Percentiles rank a stretch among this genome's conserved stretches.
These are phyloP conservation scores for Megaceryle maxima DNA, from an alignment of 2,113 vertebrate genomes.

Conservation along the genomic window DNA sequence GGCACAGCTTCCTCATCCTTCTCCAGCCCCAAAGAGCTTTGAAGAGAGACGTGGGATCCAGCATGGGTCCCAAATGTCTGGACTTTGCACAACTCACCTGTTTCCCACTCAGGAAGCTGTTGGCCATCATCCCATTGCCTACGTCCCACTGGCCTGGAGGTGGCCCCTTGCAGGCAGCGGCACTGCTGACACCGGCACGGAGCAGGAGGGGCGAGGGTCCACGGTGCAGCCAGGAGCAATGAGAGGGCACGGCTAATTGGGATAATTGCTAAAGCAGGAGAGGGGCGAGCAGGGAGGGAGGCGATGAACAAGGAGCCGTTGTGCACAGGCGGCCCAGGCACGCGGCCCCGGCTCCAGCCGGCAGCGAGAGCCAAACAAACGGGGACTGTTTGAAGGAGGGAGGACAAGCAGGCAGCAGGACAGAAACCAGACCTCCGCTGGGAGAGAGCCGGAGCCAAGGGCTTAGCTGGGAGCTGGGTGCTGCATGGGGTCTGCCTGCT, in stretches of 20 bases:
- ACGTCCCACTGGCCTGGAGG: accelerated
- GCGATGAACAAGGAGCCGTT: conserved; percentile 35
- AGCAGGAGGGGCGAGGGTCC: background rate
- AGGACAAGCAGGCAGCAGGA: conserved; percentile 30
- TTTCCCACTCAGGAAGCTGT: background rate
- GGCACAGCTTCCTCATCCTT: background rate
- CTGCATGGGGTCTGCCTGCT: background rate
- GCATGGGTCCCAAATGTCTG: accelerated
- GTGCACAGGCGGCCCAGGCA: conserved; percentile 37
- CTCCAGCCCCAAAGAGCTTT: background rate
- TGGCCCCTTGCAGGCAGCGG: background rate
- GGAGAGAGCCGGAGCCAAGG: conserved; percentile 37
- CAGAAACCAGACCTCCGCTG: conserved; percentile 32
- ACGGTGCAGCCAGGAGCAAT: background rate
- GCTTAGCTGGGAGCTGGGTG: conserved; percentile 24
- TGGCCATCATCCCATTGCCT: background rate
- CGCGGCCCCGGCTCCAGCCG: conserved; percentile 8
- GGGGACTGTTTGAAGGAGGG: conserved; percentile 21
- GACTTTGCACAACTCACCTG: background rate
- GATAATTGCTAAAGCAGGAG: conserved; percentile 55
- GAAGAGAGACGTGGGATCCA: background rate
- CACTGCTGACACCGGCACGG: accelerated
- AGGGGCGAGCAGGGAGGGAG: background rate
- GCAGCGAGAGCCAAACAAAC: conserved; percentile 42
- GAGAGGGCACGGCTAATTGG: conserved; percentile 23